Evolutionary conservation across 35 echinoderm and acorn worm genomes (phyloP), one percentile per base, ranked within the genome.

Genomic region (Acanthaster planci): DNA sequence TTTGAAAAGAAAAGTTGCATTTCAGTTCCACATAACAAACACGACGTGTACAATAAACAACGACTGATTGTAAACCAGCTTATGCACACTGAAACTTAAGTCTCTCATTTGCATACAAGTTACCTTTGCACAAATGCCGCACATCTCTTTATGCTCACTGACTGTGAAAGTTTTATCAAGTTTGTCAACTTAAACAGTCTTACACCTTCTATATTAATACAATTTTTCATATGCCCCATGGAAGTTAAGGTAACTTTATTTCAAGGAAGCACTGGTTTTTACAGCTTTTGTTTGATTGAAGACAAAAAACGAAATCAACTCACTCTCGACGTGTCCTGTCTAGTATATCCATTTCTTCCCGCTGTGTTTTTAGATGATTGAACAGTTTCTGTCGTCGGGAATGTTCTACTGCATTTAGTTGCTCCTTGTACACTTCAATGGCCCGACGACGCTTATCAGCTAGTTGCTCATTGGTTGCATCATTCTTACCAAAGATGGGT

Each of bases 401-500:
- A 35, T 89, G 60, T 2, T 92, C 94, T 1, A 97, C 94, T 17
- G 90, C 79, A 8, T 51, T 78, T 38, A 97, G 77, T 72, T 97
- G 94, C 29, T 97, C 94, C 64, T 92, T 85, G 55, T 86, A 97
- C 21, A 92, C 86, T 78, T 92, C 87, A 21, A 89, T 89, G 26
- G 90, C 90, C 26, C 90, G 86, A 4, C 84, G 82, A 17, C 94
- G 82, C 82, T 92, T 86, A 12, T 97, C 94, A 19, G 94, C 94
- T 5, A 97, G 87, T 67, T 97, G 90, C 59, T 97, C 94, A 50
- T 97, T 97, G 64, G 90, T 90, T 29, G 84, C 90, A 38, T 97
- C 94, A 51, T 85, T 86, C 78, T 97, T 97, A 35, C 94, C 94
- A 84, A 97, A 97, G 18, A 97, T 97, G 12, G 94, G 87, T 50